phyloP scores from a whole-genome alignment of 2,888 invertebrate species.

The Phortica magna region DNA sequence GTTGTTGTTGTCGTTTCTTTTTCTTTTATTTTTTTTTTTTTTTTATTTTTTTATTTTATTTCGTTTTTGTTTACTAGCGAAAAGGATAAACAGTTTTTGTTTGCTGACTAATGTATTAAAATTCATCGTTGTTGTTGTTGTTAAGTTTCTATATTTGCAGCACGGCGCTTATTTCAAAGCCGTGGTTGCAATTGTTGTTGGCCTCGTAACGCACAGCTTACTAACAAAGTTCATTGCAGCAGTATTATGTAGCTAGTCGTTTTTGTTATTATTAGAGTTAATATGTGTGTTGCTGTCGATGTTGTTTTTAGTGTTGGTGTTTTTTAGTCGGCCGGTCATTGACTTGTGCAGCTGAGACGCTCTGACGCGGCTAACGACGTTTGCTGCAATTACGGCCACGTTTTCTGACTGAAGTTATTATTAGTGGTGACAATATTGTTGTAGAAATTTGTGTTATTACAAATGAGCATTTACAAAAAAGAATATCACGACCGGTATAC shows the following conservation, averaged over 20 bases:
- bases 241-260: constrained; percentile 25
- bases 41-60: constrained; percentile 7
- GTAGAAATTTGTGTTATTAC: neutral
- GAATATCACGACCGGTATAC: too few species aligned
- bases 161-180: constrained; percentile 20
- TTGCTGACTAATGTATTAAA: constrained; percentile 47
- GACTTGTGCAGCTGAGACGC: constrained; percentile 73
- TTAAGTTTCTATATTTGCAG: constrained; percentile 54
- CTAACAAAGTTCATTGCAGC: constrained; percentile 30
- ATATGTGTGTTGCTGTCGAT: constrained; percentile 31
- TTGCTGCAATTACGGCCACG: constrained; percentile 43
- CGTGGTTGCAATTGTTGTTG: constrained; percentile 37
- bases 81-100: constrained; percentile 52
- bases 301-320: neutral
- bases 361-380: constrained; percentile 68
- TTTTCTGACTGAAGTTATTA: neutral
- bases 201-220: constrained; percentile 23
- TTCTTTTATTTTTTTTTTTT: constrained; percentile 36
- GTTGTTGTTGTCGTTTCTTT: constrained; percentile 54
- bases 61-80: neutral
- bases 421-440: constrained; percentile 16
- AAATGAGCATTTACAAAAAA: too few species aligned
- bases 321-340: constrained; percentile 76
- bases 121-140: constrained; percentile 8
- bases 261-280: constrained; percentile 25